Conservation (phyloP, 2,113 vertebrate species). For the Micronycteris hirsuta region DNA sequence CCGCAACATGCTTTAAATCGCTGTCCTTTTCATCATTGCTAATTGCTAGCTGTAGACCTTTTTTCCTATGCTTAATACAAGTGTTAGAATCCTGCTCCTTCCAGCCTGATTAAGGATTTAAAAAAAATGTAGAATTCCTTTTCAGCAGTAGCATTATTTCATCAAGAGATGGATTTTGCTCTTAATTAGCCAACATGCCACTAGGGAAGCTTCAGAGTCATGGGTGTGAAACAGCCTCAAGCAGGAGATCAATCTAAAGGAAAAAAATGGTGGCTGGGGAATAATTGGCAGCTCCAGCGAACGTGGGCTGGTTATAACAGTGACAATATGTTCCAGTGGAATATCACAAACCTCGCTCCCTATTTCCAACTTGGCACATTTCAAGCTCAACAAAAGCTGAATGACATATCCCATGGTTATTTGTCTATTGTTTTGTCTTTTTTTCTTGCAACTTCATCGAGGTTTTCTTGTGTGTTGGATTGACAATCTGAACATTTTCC, state of each 20-base stretch:
- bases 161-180: conserved; percentile 87
- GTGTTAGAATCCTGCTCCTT: conserved; percentile 76
- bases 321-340: conserved; percentile 78
- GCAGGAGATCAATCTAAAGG: conserved; percentile 81
- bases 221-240: conserved; percentile 86
- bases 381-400: conserved; percentile 71
- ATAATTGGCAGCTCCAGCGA: conserved; percentile 82
- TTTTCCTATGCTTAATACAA: conserved; percentile 75
- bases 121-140: conserved; percentile 76
- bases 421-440: conserved; percentile 41
- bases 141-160: conserved; percentile 83
- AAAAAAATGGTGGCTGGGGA: conserved; percentile 81
- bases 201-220: conserved; percentile 84
- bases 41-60: conserved; percentile 82
- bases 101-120: conserved; percentile 82
- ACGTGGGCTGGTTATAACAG: conserved; percentile 73
- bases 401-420: background rate
- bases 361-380: conserved; percentile 77
- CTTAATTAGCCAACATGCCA: conserved; percentile 87
- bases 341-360: conserved; percentile 75
- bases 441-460: conserved; percentile 47
- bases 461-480: conserved; percentile 11
- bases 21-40: conserved; percentile 85
- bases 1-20: conserved; percentile 81
- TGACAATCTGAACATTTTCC: conserved; percentile 52